phyloP scores from a whole-genome alignment of 2,888 invertebrate genomes.

The Azorinus chamasolen region DNA sequence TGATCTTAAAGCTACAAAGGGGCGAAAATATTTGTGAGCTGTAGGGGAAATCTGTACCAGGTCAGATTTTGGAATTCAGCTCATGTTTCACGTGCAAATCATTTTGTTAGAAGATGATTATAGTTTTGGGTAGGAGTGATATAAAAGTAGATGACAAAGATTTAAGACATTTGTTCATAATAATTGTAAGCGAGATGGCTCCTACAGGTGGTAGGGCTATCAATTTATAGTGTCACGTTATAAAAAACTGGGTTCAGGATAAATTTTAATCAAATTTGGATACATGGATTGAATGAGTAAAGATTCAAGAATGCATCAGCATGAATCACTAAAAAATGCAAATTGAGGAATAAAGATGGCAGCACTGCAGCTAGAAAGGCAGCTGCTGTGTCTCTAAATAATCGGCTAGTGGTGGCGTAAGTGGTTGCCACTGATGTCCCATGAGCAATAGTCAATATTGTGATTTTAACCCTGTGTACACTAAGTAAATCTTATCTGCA shows the following conservation, averaged over 20 bases:
- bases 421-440: too few species aligned
- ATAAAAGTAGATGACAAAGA: slow-evolving; percentile 64
- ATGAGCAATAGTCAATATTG: too few species aligned
- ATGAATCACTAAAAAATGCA: slow-evolving; percentile 46
- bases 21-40: slow-evolving; percentile 37
- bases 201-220: slow-evolving; percentile 31
- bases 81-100: slow-evolving; percentile 57
- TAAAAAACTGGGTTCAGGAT: slow-evolving; percentile 29
- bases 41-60: slow-evolving; percentile 40
- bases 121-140: slow-evolving; percentile 55
- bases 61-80: slow-evolving; percentile 51
- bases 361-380: too few species aligned
- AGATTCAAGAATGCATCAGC: slow-evolving; percentile 35
- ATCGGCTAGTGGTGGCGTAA: too few species aligned
- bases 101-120: slow-evolving; percentile 59
- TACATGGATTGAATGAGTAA: slow-evolving; percentile 44
- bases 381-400: too few species aligned
- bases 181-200: slow-evolving; percentile 45
- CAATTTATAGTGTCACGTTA: slow-evolving; percentile 43
- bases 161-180: slow-evolving; percentile 58
- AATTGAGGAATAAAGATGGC: slow-evolving; percentile 26
- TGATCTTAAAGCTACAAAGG: slow-evolving; percentile 46
- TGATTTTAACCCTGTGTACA: too few species aligned
- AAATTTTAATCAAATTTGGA: slow-evolving; percentile 58
- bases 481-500: too few species aligned